phyloP scores from a whole-genome alignment of 2,888 invertebrate species.

The Lampropteryx suffumata region DNA sequence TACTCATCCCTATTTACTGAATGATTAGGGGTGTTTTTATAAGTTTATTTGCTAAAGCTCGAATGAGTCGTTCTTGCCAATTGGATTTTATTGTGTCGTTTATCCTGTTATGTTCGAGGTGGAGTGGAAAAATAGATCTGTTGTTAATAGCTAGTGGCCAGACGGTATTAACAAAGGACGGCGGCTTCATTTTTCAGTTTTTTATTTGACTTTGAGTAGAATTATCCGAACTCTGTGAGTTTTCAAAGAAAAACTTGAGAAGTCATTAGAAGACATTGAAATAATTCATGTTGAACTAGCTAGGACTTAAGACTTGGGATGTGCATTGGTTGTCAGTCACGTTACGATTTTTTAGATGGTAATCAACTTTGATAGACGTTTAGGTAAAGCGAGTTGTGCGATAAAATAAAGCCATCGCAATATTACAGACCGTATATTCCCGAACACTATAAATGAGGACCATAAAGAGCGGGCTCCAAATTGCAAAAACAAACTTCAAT shows the following conservation, averaged over 20 bases:
- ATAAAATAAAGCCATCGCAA: conserved; percentile 24
- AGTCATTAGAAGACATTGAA: too few species aligned
- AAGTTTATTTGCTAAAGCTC: conserved; percentile 46
- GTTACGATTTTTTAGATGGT: not conserved
- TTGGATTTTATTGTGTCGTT: conserved; percentile 46
- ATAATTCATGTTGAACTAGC: not conserved
- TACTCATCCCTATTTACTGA: conserved; percentile 27
- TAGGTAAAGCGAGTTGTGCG: conserved; percentile 19
- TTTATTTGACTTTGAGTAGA: too few species aligned
- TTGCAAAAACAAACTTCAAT: conserved; percentile 45
- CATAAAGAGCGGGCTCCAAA: conserved; percentile 42
- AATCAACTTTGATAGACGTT: conserved; percentile 13
- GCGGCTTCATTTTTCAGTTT: not conserved
- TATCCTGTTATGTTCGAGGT: conserved; percentile 33
- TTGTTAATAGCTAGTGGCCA: conserved; percentile 3
- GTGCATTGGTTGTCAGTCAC: too few species aligned
- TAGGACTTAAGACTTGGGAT: too few species aligned
- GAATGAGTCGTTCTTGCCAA: conserved; percentile 37
- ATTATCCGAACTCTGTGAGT: too few species aligned
- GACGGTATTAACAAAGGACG: conserved; percentile 7
- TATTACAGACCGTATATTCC: conserved; percentile 36
- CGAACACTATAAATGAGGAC: conserved; percentile 38
- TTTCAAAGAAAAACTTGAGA: too few species aligned
- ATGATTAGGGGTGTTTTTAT: conserved; percentile 54
- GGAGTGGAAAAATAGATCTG: conserved; percentile 20